These are phyloP conservation scores for Artemia franciscana DNA, from an alignment of 1,140 invertebrate genomes.

Conservation along the genomic window DNA sequence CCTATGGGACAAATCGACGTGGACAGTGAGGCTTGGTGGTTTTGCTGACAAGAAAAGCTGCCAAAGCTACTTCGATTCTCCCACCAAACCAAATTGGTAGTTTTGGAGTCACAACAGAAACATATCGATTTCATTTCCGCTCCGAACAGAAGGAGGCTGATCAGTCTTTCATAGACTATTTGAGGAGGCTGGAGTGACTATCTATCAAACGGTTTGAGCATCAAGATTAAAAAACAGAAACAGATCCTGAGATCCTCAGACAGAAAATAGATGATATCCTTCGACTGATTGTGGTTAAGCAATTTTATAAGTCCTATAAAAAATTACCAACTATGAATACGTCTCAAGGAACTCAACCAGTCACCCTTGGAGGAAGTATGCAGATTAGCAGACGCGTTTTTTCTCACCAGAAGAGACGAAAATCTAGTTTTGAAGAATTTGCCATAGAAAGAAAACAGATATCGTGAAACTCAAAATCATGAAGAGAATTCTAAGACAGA, in stretches of 20 bases:
- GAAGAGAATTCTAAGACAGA: background rate
- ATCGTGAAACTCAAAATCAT: background rate
- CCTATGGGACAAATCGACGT: background rate
- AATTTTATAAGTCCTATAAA: background rate
- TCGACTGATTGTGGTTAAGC: background rate
- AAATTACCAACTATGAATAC: background rate
- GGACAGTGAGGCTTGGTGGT: background rate
- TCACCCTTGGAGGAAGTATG: background rate
- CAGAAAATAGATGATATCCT: background rate
- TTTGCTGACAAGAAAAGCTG: background rate
- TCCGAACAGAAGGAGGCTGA: background rate
- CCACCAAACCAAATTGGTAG: background rate
- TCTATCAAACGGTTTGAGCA: background rate
- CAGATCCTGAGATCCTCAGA: background rate
- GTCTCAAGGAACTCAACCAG: background rate
- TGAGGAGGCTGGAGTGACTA: background rate
- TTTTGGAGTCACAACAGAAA: background rate
- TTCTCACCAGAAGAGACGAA: background rate
- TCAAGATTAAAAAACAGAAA: background rate
- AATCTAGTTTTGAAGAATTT: too few relatives aligned
- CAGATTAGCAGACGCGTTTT: background rate
- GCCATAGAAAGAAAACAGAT: background rate
- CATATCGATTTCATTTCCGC: background rate
- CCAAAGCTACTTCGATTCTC: background rate
- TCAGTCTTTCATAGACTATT: background rate